Evolutionary conservation across 2,888 invertebrate species (phyloP), one percentile per base, ranked within the genome.

Genomic region (Rugalucina vietnamica): DNA sequence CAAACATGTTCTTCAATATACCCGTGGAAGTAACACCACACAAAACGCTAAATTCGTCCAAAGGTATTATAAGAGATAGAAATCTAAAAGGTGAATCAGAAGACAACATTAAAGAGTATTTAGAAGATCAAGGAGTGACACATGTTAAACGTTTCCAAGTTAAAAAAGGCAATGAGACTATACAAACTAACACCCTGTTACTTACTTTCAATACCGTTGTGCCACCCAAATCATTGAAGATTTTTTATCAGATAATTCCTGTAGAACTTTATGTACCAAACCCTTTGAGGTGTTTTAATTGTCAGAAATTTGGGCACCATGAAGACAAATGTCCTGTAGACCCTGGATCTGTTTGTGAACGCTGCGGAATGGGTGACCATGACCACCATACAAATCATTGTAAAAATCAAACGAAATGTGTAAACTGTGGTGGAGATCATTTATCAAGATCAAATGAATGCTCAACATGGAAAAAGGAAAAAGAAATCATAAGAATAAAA

Each of bases 391-490:
- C 70, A n/a, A 21, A 32, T 32, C 10, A 32, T 32, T 65, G 65
- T 27, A 32, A 36, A 70, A 70, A 70, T 36, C 34, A 12, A 36
- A 3, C 18, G 14, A 57, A 76, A 36, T 76, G 76, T 76, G n/a
- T 60, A 3, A 76, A 76, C 27, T 76, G 60, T 27, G 36, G 36
- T n/a, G 36, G 24, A 36, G 36, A 76, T 36, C 76, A 76, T 36
- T 27, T n/a, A 4, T 32, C 57, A 0, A 32, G n/a, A 14, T 60
- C 76, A 10, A 57, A 37, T 10, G 5, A 18, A 27, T 76, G 60
- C 24, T 12, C 5, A 60, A 24, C 10, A 8, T 76, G 34, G 34
- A 57, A 60, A 2, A 37, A 37, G 24, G 60, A 60, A n/a, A 57
- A 76, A 14, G 37, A 57, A 34, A 76, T 76, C n/a, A 18, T 57